Evolutionary conservation across 2,797 vertebrate genomes (phyloP), one percentile per base, ranked within the genome.

Genomic region (Geotrypetes seraphini): DNA sequence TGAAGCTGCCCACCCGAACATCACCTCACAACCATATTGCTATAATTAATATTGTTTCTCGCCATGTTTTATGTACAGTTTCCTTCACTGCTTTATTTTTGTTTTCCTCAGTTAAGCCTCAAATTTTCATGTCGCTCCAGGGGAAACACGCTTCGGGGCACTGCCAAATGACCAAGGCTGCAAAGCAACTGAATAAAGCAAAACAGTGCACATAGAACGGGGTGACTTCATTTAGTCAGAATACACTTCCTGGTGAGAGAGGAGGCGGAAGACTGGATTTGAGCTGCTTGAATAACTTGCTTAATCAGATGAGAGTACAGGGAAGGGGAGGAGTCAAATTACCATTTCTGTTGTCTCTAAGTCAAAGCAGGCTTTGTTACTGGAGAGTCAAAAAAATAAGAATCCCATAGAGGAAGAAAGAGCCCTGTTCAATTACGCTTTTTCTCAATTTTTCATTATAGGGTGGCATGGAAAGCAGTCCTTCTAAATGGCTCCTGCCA

Each of bases 41-140:
- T 87, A 85, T 89, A 70, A 72, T 81, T 73, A 75, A 84, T 66
- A 70, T 75, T 44, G 55, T 55, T 83, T 75, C n/a, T 75, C 82
- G 80, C 80, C 80, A 81, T 76, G 75, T 88, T 82, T 83, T 91
- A 89, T 88, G 78, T 89, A 90, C 88, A 90, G 77, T 85, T 85
- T 88, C 83, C 84, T 87, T 85, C 77, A 78, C 75, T 73, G 69
- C 73, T 70, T 77, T 39, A 50, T 50, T 60, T 51, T 45, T 46
- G 67, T 60, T 63, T 47, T 46, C 44, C 68, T 71, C 78, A 78
- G 67, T 81, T 69, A 79, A 89, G 87, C 86, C 86, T 90, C 78
- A 78, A 85, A 84, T 47, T 43, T 81, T 74, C 73, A 71, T 39
- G 61, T 75, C 74, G 73, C 66, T 69, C 73, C 53, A 71, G 70